Percentiles rank a stretch among this genome's conserved stretches.
phyloP scores from a whole-genome alignment of 2,888 invertebrate species.

The Nephrotoma guestfalica region DNA sequence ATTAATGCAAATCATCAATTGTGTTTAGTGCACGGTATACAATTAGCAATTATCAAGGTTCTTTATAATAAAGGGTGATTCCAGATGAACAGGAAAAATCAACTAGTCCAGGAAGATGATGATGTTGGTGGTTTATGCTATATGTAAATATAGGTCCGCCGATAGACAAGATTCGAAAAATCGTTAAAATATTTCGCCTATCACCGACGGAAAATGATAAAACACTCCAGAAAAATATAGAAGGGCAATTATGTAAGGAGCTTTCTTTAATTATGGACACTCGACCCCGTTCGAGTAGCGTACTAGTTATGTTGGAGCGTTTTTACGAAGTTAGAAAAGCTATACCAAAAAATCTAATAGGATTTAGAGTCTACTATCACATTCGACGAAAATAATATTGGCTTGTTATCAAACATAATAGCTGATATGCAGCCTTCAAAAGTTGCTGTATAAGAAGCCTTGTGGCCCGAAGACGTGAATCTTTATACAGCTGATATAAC shows the following conservation, averaged over 20 bases:
- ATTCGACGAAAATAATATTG: background rate
- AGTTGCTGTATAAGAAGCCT: background rate
- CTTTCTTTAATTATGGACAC: background rate
- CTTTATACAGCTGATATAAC: background rate
- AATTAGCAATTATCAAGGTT: background rate
- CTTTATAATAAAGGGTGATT: background rate
- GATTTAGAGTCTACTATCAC: no score
- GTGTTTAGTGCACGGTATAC: no score
- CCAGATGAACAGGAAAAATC: background rate
- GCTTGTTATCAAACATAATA: background rate
- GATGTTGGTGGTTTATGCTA: background rate
- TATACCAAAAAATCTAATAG: background rate
- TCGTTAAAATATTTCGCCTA: background rate
- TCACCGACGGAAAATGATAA: background rate
- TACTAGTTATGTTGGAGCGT: background rate
- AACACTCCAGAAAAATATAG: background rate
- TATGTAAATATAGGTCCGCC: background rate
- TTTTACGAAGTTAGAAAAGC: background rate
- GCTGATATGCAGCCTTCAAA: background rate
- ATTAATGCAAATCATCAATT: no score
- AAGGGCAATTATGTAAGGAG: background rate
- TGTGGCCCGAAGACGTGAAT: conserved; percentile 7
- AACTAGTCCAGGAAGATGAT: background rate
- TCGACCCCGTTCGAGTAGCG: background rate
- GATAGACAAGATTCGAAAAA: background rate